A percentile compares a stretch with the other conserved stretches of the same genome.
Conservation (phyloP, 2,797 vertebrate genomes). For the Eurystomus glaucurus region DNA sequence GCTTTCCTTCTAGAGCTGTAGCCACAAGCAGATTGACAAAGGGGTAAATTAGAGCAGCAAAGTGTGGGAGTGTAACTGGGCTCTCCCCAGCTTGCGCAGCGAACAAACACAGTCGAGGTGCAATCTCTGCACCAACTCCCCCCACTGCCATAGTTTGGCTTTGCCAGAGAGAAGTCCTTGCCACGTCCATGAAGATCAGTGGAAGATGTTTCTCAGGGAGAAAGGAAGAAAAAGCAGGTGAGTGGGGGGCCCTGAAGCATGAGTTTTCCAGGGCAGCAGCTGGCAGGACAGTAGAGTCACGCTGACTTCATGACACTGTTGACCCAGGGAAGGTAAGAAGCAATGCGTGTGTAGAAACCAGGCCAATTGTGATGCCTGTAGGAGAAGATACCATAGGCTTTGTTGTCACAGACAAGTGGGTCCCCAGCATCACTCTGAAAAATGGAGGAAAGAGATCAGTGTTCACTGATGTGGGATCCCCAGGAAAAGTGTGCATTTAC, state of each 20-base stretch:
- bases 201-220: not conserved
- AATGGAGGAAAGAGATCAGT: not conserved
- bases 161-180: not conserved
- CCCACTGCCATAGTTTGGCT: accelerated
- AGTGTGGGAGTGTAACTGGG: accelerated
- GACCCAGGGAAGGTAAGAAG: not conserved
- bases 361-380: not conserved
- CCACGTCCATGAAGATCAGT: not conserved
- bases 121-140: not conserved
- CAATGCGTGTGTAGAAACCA: not conserved
- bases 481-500: not conserved
- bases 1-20: not conserved
- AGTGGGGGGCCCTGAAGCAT: not conserved
- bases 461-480: accelerated
- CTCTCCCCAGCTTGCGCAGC: not conserved
- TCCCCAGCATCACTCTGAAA: not conserved
- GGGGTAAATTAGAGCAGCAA: not conserved
- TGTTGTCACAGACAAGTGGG: constrained; percentile 48
- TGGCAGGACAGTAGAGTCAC: not conserved
- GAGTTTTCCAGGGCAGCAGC: not conserved
- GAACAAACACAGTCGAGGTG: accelerated
- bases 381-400: constrained; percentile 61
- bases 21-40: not conserved
- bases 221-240: not conserved
- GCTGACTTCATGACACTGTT: not conserved